phyloP scores from a whole-genome alignment of 37 sponge, comb jelly and placozoan genomes.

The Geodia barretti region DNA sequence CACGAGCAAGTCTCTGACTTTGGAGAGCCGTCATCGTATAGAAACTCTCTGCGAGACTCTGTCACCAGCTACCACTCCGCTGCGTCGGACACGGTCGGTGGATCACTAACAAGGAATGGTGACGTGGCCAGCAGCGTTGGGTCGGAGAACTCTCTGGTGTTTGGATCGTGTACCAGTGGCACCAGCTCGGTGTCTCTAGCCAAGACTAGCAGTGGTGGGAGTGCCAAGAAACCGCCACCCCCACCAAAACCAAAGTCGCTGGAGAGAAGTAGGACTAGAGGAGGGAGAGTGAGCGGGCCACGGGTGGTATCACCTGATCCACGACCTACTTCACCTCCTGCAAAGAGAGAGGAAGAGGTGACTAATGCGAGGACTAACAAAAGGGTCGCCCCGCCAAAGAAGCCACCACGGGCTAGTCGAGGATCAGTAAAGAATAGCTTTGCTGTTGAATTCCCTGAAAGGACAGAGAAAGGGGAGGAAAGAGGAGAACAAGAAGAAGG shows the following conservation, averaged over 20 bases:
- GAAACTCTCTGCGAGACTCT: not conserved
- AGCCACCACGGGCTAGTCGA: not conserved
- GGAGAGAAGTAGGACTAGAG: not conserved
- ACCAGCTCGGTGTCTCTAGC: not conserved
- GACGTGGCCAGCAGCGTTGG: not conserved
- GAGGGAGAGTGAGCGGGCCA: no score
- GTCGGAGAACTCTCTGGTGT: not conserved
- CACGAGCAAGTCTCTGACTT: not conserved
- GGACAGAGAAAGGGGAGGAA: not conserved
- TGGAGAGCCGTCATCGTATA: not conserved
- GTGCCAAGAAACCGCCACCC: slow-evolving; percentile 6
- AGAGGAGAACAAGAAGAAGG: not conserved
- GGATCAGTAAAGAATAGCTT: not conserved
- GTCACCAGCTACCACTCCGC: not conserved
- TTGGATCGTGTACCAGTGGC: not conserved
- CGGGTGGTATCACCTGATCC: no score
- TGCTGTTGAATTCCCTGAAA: no score
- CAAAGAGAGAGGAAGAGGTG: no score
- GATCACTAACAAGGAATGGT: not conserved
- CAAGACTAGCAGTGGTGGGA: not conserved
- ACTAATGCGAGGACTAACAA: not conserved
- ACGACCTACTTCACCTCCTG: no score
- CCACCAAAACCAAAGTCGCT: not conserved
- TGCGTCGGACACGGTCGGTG: not conserved
- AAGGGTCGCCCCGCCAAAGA: not conserved